Percentiles rank a stretch among this genome's conserved stretches.
These are phyloP conservation scores for Pteropus alecto DNA, from an alignment of 2,113 vertebrate species.

Conservation along the genomic window DNA sequence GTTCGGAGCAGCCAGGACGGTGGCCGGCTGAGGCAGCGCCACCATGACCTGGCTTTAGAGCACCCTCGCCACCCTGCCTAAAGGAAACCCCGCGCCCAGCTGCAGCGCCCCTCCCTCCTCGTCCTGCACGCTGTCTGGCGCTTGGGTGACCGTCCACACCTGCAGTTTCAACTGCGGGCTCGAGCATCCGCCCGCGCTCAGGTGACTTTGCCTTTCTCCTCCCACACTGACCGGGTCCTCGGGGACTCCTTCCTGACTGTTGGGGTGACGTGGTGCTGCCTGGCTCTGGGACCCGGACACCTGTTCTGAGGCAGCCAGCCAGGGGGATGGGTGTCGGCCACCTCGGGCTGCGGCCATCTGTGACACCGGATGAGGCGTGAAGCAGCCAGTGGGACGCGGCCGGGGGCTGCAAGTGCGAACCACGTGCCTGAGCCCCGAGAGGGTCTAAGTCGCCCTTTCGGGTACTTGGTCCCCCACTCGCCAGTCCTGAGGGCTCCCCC, in stretches of 20 bases:
- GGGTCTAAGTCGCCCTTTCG: too few species aligned
- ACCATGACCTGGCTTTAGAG: background rate
- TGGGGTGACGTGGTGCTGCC: background rate
- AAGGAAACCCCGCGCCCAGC: background rate
- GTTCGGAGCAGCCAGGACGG: too few species aligned
- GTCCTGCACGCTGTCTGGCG: rapidly evolving
- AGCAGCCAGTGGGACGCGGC: background rate
- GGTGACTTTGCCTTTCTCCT: background rate
- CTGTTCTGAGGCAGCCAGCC: background rate
- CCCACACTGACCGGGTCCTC: background rate
- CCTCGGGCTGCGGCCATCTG: background rate
- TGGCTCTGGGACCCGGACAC: background rate
- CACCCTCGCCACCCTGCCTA: background rate
- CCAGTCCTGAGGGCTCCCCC: background rate
- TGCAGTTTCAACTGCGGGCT: background rate
- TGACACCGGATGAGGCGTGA: background rate
- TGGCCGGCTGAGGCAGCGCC: too few species aligned
- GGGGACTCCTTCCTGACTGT: background rate
- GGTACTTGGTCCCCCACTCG: background rate
- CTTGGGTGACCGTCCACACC: background rate
- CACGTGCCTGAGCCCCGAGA: background rate
- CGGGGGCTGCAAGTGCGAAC: too few species aligned
- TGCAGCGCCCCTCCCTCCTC: background rate
- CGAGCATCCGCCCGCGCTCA: background rate
- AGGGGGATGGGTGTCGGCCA: background rate